Evolutionary conservation across 2,113 vertebrate species (phyloP).

Genomic region (Callipepla californica): DNA sequence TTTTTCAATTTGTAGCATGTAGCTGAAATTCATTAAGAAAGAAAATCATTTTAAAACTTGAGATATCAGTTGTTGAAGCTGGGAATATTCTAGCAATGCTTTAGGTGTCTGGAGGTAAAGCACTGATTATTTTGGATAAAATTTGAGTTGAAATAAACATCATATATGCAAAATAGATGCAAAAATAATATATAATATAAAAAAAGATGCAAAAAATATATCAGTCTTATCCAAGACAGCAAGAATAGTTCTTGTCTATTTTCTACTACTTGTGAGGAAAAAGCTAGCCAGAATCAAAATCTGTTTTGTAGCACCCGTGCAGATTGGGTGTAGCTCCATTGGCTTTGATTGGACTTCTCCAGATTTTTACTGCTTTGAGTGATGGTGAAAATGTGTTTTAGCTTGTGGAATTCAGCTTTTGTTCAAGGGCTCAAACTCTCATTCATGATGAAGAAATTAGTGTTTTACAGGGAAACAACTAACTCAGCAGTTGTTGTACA

Average conservation of each 20-base stretch:
- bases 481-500: conserved; percentile 1
- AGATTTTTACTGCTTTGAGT: background rate
- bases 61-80: background rate
- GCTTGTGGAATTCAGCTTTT: background rate
- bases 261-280: background rate
- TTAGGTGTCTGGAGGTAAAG: background rate
- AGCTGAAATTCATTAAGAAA: conserved; percentile 7
- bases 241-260: background rate
- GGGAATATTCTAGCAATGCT: background rate
- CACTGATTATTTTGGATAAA: background rate
- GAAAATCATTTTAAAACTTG: background rate
- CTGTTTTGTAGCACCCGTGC: background rate
- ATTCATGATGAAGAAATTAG: conserved; percentile 20
- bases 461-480: background rate
- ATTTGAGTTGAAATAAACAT: background rate
- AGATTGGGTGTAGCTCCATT: background rate
- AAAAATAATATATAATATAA: no score
- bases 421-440: background rate
- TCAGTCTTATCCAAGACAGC: background rate
- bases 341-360: background rate
- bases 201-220: background rate
- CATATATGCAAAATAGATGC: background rate
- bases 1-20: background rate
- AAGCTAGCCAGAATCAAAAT: background rate
- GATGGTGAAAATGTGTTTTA: background rate